Evolutionary conservation across 1,140 invertebrate genomes (phyloP).

Genomic region (Leptinotarsa texana): DNA sequence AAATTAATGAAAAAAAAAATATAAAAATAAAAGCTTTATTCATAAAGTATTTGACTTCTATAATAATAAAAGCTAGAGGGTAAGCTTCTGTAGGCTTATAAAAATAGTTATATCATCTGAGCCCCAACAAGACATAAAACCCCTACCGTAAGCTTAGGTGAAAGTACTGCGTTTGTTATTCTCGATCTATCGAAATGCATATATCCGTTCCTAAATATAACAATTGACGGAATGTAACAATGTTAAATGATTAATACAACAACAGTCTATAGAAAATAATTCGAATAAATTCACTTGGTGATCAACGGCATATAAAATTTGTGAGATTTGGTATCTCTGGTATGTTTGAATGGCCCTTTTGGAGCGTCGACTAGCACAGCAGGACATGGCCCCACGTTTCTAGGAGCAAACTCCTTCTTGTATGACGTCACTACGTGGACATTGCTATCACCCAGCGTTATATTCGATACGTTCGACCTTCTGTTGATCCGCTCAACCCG

Average conservation of each 20-base stretch:
- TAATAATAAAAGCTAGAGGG: neutral
- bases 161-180: slow-evolving; percentile 22
- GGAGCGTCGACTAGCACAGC: slow-evolving; percentile 74
- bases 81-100: slow-evolving; percentile 28
- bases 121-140: slow-evolving; percentile 29
- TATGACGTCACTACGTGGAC: slow-evolving; percentile 66
- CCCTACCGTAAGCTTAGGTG: slow-evolving; percentile 32
- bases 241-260: slow-evolving; percentile 41
- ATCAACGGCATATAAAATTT: slow-evolving; percentile 74
- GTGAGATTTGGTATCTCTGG: slow-evolving; percentile 78
- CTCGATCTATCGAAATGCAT: slow-evolving; percentile 26
- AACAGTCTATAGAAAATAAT: slow-evolving; percentile 13
- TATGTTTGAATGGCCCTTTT: slow-evolving; percentile 76
- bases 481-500: slow-evolving; percentile 61
- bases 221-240: slow-evolving; percentile 45
- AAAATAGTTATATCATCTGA: slow-evolving; percentile 30
- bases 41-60: neutral
- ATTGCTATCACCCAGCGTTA: slow-evolving; percentile 69
- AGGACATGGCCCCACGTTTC: slow-evolving; percentile 74
- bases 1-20: slow-evolving; percentile 26
- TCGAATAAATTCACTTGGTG: slow-evolving; percentile 26
- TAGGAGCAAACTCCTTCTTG: slow-evolving; percentile 73
- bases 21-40: slow-evolving; percentile 24
- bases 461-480: slow-evolving; percentile 70
- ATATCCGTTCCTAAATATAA: slow-evolving; percentile 33